Base-by-base conservation (phyloP, 2,113 vertebrate species). In the Steatornis caripensis region DNA sequence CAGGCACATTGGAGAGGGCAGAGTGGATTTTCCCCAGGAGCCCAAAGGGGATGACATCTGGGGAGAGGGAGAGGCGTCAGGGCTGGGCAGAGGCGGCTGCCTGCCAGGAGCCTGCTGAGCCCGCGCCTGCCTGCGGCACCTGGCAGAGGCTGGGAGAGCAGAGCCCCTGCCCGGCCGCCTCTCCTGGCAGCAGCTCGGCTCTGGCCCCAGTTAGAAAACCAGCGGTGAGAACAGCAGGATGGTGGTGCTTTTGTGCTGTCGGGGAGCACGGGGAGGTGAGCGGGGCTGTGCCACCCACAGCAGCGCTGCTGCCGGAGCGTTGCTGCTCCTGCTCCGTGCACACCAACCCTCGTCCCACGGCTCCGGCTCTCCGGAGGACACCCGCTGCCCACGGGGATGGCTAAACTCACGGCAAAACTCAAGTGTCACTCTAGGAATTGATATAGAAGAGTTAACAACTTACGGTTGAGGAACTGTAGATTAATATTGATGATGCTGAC, bases 401-500 rank as follows among this genome's bases (percentile, higher is more conserved):
- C n/a, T 14, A 9, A 21, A 8, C n/a, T n/a, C 37, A 32, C 1
- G 2, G 2, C 16, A 45, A 11, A 58, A 12, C 15, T 3, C 9
- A 2, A 23, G 20, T 5, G 19, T 46, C 7, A 8, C 48, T 14
- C 29, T 18, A 8, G 46, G 39, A 69, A n/a, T 46, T 11, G 20
- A 6, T 18, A 4, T 0, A 16, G 46, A 9, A 55, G 46, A 76
- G 24, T 1, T 6, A 15, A 11, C 3, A 8, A 91, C 97, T 97
- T 92, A 97, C 96, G 41, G 84, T 94, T 94, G 57, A 97, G 82
- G 32, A 95, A 41, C 1, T 85, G 83, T 18, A 97, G 51, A 2
- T 97, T 49, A 6, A 94, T 30, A 32, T 97, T 97, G 94, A 96
- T 39, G 81, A 95, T 12, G 51, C 55, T 18, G 80, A 97, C 26